These are phyloP conservation scores for Sceloporus tristichus DNA, from an alignment of 2,113 vertebrate species.

Conservation along the genomic window DNA sequence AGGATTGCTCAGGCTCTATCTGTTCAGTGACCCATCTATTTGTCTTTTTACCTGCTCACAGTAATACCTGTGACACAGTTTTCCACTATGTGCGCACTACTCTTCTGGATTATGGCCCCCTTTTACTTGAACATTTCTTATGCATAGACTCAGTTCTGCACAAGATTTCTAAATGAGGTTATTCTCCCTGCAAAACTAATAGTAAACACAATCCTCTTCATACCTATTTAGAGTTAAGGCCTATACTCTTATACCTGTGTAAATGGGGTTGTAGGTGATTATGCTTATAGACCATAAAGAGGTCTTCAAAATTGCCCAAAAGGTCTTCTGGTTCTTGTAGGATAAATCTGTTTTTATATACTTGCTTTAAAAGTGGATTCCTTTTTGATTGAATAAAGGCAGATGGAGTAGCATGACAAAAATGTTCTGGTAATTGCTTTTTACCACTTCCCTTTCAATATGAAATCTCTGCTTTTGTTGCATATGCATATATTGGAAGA, in stretches of 20 bases:
- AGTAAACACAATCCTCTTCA: neutral
- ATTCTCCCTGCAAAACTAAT: neutral
- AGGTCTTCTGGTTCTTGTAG: neutral
- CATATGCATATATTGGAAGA: slow-evolving; percentile 10
- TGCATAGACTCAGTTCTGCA: neutral
- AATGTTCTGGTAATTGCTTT: slow-evolving; percentile 13
- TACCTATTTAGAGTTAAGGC: neutral
- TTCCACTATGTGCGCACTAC: too few species aligned
- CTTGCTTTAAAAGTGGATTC: neutral
- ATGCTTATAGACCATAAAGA: neutral
- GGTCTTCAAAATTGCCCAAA: neutral
- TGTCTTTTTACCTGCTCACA: neutral
- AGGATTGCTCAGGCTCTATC: too few species aligned
- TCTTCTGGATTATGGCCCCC: too few species aligned
- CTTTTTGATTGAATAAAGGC: slow-evolving; percentile 11
- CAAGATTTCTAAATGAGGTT: neutral
- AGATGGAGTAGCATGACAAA: slow-evolving; percentile 23
- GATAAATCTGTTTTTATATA: neutral
- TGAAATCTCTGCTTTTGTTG: neutral
- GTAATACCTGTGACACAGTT: too few species aligned
- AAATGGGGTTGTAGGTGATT: neutral
- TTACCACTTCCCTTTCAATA: neutral
- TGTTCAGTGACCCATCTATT: neutral
- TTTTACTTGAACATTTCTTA: too few species aligned
- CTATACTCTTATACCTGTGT: neutral